Percentiles rank a stretch among this genome's conserved stretches.
phyloP scores from a whole-genome alignment of 2,888 invertebrate species.

The Halictus quadricinctus region DNA sequence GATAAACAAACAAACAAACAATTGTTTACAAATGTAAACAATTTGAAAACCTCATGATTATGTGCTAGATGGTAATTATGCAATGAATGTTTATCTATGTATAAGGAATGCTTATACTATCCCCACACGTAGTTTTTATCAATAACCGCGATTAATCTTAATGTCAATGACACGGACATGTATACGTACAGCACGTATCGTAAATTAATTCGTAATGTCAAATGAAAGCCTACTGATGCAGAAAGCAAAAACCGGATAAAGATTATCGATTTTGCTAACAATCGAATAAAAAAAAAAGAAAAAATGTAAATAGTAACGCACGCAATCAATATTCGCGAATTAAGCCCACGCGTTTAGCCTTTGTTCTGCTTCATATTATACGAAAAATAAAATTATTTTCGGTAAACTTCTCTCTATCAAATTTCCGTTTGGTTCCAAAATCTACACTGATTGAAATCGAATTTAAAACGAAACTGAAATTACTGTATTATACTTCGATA shows the following conservation, averaged over 20 bases:
- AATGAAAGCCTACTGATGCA: neutral
- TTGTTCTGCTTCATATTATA: constrained; percentile 1
- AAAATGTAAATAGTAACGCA: neutral
- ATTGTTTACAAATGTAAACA: constrained; percentile 10
- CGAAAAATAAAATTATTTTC: neutral
- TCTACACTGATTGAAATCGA: neutral
- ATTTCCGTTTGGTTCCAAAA: neutral
- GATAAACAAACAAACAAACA: no score
- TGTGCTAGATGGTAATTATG: neutral
- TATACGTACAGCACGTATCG: constrained; percentile 25
- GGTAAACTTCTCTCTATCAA: neutral
- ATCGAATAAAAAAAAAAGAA: constrained; percentile 10
- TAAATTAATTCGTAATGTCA: constrained; percentile 37
- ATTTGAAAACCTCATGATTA: neutral
- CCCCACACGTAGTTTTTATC: constrained; percentile 37
- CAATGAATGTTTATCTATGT: constrained; percentile 3
- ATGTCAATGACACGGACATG: constrained; percentile 16
- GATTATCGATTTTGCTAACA: constrained; percentile 7
- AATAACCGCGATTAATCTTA: constrained; percentile 16
- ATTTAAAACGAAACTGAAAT: neutral
- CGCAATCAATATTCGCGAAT: constrained; percentile 11
- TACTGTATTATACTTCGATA: neutral
- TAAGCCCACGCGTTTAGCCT: neutral
- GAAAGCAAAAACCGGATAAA: neutral
- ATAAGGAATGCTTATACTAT: neutral